Evolutionary conservation across 2,888 invertebrate genomes (phyloP), one percentile per base, ranked within the genome.

Genomic region (Lithophane socia): DNA sequence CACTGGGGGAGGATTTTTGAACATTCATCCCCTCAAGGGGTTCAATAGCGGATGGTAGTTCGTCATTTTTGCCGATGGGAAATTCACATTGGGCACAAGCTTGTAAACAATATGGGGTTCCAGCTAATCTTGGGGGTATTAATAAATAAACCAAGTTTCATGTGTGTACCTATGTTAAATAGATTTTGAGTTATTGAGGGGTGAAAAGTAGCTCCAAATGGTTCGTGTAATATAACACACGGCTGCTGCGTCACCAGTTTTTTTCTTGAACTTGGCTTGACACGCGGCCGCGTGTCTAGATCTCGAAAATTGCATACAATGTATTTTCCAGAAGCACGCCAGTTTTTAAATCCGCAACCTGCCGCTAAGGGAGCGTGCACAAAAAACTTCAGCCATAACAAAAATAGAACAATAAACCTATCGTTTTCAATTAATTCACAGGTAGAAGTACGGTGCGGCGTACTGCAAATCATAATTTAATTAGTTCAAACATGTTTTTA

Each of bases 401-500:
- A 64, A 49, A 63, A 74, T n/a, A 10, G 0, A 67, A 49, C 29
- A 29, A n/a, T 58, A 24, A 37, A 75, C 58, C 16, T 29, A 74
- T 61, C 8, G 44, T 65, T 74, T 72, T 47, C 68, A 74, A 79
- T 80, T 79, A 63, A 65, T 58, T 56, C 18, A 44, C n/a, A 42
- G 37, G 72, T 49, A 16, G n/a, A n/a, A 70, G 29, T 66, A 61
- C 5, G 18, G 37, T 49, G 37, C 70, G 29, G 37, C 10, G 12
- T 12, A 49, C 76, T 42, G 29, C 37, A 21, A 73, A 76, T 65
- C 72, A 73, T 84, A 85, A 66, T 67, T 76, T 64, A 85, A 85
- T 83, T 84, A 85, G 75, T 75, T 73, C 71, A 73, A 85, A 85
- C 73, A 85, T 58, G 73, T 65, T 85, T 82, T 78, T 75, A 85